phyloP scores from a whole-genome alignment of 2,888 invertebrate genomes.

The Epicampocera succincta region DNA sequence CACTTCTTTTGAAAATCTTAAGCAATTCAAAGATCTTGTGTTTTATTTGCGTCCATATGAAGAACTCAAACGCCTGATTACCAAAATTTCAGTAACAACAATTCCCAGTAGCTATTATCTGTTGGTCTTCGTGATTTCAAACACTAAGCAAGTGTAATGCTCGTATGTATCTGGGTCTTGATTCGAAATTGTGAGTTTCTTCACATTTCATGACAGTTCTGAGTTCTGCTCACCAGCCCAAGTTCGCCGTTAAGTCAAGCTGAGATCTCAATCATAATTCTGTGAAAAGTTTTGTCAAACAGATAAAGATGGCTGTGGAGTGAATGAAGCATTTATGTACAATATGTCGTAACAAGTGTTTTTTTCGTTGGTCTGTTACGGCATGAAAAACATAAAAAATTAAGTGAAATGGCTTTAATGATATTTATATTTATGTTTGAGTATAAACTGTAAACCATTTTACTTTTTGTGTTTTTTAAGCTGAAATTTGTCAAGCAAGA shows the following conservation, averaged over 20 bases:
- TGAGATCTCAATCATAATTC: conserved; percentile 78
- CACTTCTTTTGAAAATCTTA: conserved; percentile 64
- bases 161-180: conserved; percentile 26
- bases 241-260: conserved; percentile 68
- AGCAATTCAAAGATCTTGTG: conserved; percentile 49
- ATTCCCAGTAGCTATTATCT: conserved; percentile 63
- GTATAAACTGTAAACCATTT: conserved; percentile 41
- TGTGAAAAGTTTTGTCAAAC: conserved; percentile 73
- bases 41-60: conserved; percentile 18
- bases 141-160: conserved; percentile 23
- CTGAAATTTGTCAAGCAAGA: conserved; percentile 51
- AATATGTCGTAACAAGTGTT: conserved; percentile 66
- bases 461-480: conserved; percentile 26
- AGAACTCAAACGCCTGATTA: conserved; percentile 51
- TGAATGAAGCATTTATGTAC: not conserved
- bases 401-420: conserved; percentile 6
- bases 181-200: conserved; percentile 43
- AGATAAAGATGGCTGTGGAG: conserved; percentile 25
- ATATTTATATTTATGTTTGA: not conserved
- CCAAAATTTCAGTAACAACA: conserved; percentile 50
- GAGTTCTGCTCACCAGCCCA: conserved; percentile 66
- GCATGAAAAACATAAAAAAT: conserved; percentile 26
- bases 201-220: conserved; percentile 73
- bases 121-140: conserved; percentile 36
- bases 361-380: conserved; percentile 19